Evolutionary conservation across 1,140 invertebrate species (phyloP), one percentile per base, ranked within the genome.

Genomic region (Steinernema feltiae): DNA sequence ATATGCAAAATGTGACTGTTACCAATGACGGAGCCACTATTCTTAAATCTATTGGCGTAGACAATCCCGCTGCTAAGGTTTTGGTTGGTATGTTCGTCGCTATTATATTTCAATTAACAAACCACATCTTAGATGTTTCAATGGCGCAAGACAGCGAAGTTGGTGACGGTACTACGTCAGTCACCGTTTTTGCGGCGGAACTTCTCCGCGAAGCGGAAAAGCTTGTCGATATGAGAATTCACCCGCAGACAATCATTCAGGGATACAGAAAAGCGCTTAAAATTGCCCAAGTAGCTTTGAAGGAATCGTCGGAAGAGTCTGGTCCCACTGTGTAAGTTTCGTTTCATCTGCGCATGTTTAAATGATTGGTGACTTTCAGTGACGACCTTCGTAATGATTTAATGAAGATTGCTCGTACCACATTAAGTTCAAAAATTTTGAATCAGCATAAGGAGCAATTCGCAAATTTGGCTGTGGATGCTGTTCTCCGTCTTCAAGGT

Each of bases 11-110:
- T 87, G 92, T 99, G 73, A 92, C 97, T 88, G 94, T 99, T 2
- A 99, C 97, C 41, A 99, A 99, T 89, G 97, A 99, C 89, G 97
- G 97, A 76, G 97, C 97, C 17, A 99, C 97, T 2, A 99, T 99
- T 86, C 88, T 99, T 53, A 95, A 95, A 87, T 91, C 93, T 15
- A 91, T 99, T 76, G 96, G 97, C 70, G 94, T 99, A 29, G 97
- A 99, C 87, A 99, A 99, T 89, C 95, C 97, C 70, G 96, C 96
- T 32, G 97, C 96, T 1, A 99, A 99, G 89, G 94, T 99, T 85
- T 89, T 99, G 31, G 94, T 99, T 24, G 89, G 89, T 90, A 80
- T 82, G 88, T 75, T 72, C 70, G 70, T 18, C 1, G n/a, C n/a
- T 41, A 29, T 7, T 71, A 15, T 31, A 30, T 27, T 71, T 29